These are phyloP conservation scores for Noctilio leporinus DNA, from an alignment of 2,113 vertebrate genomes.

Conservation along the genomic window DNA sequence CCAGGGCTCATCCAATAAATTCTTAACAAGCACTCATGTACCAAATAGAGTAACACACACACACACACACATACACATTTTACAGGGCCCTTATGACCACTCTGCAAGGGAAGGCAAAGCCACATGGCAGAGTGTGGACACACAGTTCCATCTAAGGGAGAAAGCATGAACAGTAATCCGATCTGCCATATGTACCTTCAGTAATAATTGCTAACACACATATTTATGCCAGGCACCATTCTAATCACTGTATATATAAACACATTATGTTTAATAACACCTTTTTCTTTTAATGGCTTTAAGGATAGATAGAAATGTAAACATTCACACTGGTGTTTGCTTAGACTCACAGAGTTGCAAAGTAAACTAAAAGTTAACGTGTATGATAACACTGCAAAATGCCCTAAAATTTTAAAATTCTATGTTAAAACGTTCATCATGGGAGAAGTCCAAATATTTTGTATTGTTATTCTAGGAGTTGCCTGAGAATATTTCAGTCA, in stretches of 20 bases:
- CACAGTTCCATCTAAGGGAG: background rate
- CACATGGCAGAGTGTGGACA: background rate
- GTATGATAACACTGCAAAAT: background rate
- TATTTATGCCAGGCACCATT: background rate
- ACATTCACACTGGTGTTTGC: background rate
- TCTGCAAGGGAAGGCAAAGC: background rate
- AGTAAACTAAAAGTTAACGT: background rate
- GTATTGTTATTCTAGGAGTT: background rate
- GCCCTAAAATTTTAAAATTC: background rate
- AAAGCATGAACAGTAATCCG: background rate
- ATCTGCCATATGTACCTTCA: background rate
- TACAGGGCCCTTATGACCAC: background rate
- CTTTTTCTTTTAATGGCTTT: background rate
- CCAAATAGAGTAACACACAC: background rate
- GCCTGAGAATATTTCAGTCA: background rate
- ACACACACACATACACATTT: background rate
- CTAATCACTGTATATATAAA: background rate
- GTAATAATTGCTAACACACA: background rate
- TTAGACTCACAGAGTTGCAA: background rate
- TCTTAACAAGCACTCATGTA: background rate
- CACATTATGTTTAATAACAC: background rate
- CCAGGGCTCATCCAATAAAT: background rate
- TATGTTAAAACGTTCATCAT: background rate
- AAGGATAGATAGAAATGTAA: background rate
- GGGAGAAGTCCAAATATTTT: background rate